Evolutionary conservation across 1,140 invertebrate species (phyloP).

Genomic region (Mamestra configurata): DNA sequence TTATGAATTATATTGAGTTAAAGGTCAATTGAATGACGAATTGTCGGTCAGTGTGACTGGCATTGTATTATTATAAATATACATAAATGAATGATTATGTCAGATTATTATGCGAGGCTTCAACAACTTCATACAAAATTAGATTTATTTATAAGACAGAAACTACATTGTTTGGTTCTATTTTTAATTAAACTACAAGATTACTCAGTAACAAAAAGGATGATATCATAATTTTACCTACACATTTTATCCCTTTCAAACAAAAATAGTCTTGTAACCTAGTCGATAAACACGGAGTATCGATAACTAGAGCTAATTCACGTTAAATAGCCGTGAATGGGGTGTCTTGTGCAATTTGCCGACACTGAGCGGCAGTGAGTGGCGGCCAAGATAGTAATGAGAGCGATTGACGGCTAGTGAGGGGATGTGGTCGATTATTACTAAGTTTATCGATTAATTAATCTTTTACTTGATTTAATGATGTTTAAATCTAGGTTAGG

Average conservation of each 20-base stretch:
- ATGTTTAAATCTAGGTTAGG: slow-evolving; percentile 1
- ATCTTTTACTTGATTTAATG: slow-evolving; percentile 27
- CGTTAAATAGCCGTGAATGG: slow-evolving; percentile 73
- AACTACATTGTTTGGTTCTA: neutral
- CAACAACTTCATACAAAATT: too few species aligned
- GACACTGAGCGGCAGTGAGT: slow-evolving; percentile 50
- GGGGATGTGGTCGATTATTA: slow-evolving; percentile 25
- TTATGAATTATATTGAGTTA: neutral
- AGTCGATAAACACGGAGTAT: slow-evolving; percentile 48
- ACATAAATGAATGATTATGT: too few species aligned
- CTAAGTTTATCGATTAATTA: slow-evolving; percentile 45
- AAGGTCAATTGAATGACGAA: slow-evolving; percentile 1
- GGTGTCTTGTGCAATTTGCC: slow-evolving; percentile 69
- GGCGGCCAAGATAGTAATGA: slow-evolving; percentile 43
- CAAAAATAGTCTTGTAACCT: slow-evolving; percentile 42
- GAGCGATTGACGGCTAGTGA: slow-evolving; percentile 43
- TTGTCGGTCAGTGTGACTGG: neutral
- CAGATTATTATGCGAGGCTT: too few species aligned
- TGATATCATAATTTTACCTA: neutral
- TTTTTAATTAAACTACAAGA: neutral
- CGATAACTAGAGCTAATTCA: slow-evolving; percentile 65
- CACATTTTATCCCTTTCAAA: slow-evolving; percentile 20
- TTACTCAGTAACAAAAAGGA: neutral
- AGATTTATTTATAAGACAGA: too few species aligned
- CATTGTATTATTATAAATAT: too few species aligned